These are phyloP conservation scores for Dicentrarchus labrax DNA, from an alignment of 2,113 vertebrate species.

Conservation along the genomic window DNA sequence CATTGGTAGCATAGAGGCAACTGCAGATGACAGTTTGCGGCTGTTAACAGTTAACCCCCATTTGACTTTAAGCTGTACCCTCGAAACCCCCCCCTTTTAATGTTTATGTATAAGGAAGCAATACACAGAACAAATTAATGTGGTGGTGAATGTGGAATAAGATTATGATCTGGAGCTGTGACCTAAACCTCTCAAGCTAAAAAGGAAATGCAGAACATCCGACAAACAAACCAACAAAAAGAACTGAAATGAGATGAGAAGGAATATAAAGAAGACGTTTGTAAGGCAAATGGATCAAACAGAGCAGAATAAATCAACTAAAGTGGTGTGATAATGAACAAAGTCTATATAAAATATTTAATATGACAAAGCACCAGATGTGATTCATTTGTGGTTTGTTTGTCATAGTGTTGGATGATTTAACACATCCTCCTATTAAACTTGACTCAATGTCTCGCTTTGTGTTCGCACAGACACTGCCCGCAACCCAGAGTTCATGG, in stretches of 20 bases:
- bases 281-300: background rate
- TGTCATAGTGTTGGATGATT: background rate
- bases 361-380: background rate
- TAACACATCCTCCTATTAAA: background rate
- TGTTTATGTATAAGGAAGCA: background rate
- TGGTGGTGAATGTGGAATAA: background rate
- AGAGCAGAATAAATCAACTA: background rate
- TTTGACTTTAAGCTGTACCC: background rate
- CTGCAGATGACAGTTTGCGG: too few species aligned
- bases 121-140: background rate
- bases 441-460: background rate
- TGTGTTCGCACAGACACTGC: constrained; percentile 86
- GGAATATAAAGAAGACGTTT: background rate
- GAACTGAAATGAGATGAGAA: background rate
- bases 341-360: background rate
- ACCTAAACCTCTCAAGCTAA: background rate
- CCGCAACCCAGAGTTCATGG: constrained; percentile 93
- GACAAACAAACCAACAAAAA: background rate
- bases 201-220: background rate
- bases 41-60: too few species aligned
- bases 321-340: background rate
- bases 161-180: background rate
- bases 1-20: too few species aligned
- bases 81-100: background rate
- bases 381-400: background rate